A percentile compares a stretch with the other conserved stretches of the same genome.
phyloP scores from a whole-genome alignment of 2,888 invertebrate genomes.

The Pseudococcus viburni region DNA sequence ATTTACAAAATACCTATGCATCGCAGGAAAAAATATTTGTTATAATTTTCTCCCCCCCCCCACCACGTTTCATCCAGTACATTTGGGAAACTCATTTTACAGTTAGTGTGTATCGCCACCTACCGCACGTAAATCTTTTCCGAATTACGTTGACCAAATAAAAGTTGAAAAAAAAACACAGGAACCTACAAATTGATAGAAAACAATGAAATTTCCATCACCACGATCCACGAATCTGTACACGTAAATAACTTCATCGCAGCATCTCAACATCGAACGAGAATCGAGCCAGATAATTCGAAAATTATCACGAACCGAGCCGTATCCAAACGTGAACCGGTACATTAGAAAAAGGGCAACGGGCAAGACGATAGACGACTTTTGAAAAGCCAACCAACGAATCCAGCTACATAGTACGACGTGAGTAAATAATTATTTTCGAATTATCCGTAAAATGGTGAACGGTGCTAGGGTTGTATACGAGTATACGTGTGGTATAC shows the following conservation, averaged over 20 bases:
- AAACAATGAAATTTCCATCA: conserved; percentile 28
- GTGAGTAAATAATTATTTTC: conserved; percentile 57
- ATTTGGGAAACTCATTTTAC: background rate
- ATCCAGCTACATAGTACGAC: background rate
- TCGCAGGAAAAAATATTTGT: background rate
- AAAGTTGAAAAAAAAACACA: background rate
- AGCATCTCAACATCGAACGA: background rate
- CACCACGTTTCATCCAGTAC: background rate
- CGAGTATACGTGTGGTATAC: background rate
- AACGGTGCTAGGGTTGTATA: conserved; percentile 8
- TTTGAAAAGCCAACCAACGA: conserved; percentile 3
- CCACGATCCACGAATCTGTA: background rate
- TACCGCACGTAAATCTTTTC: conserved; percentile 8
- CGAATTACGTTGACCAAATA: background rate
- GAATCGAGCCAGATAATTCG: conserved; percentile 20
- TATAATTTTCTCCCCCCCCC: background rate
- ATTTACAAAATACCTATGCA: background rate
- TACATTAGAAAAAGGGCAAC: background rate
- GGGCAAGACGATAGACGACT: background rate
- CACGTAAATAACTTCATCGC: conserved; percentile 33
- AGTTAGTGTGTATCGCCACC: background rate
- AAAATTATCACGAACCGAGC: conserved; percentile 33
- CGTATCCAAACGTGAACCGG: conserved; percentile 37
- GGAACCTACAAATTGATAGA: background rate
- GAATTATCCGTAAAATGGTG: conserved; percentile 48